Evolutionary conservation across 35 echinoderm and acorn worm species (phyloP), one percentile per base, ranked within the genome.

Genomic region (Holothuria glaberrima): DNA sequence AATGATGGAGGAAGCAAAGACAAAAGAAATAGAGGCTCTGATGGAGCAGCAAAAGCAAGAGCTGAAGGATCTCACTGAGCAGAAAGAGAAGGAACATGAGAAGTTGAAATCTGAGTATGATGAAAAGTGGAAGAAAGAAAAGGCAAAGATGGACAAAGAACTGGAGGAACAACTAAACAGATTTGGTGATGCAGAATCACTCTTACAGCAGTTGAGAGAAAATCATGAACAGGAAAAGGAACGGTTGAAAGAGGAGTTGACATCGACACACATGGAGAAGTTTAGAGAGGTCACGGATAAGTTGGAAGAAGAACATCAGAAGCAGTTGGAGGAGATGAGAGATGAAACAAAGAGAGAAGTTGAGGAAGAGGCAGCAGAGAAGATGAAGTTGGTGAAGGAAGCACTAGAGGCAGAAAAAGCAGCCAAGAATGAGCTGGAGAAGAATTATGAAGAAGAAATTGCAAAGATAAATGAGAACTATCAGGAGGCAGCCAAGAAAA

Each of bases 251-350:
- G 96, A 94, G 34, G 93, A 94, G 29, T 72, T 99, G 22, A 92
- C 92, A 16, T 72, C 75, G 28, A 32, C 26, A 27, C 97, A 99
- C 91, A 93, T 95, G 93, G 91, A 91, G 48, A 94, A 95, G 88
- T 94, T 99, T 85, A 89, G 83, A 59, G 59, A 93, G 73, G 89
- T 99, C 28, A 99, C 97, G 20, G 93, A 91, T 63, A 88, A 99
- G 62, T 68, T 99, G 41, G 97, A 99, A 58, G 88, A 59, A 16
- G 91, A 83, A 52, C 93, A 95, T 68, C 86, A 83, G n/a, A 84
- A 91, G 57, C 93, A 99, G 54, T 57, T 99, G n/a, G 91, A 99
- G 30, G 50, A 63, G 21, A 71, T 91, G 29, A 94, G 82, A 61
- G 86, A 75, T 10, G 70, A 32, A 12, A 36, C 94, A 12, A 64